Evolutionary conservation across 2,888 invertebrate species (phyloP).

Genomic region (Liposcelis brunnea): DNA sequence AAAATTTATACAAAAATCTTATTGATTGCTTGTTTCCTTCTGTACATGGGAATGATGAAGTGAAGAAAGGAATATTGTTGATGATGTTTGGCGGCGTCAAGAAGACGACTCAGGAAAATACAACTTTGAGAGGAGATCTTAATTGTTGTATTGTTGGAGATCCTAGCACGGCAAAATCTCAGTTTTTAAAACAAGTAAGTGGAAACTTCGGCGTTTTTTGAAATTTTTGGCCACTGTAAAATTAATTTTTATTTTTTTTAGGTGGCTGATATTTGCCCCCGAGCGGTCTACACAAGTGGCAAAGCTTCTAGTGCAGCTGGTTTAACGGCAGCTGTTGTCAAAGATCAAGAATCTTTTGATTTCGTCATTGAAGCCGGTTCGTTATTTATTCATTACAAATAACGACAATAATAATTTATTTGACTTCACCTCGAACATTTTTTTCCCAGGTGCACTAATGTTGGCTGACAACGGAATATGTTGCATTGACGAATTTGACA

Average conservation of each 20-base stretch:
- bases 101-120: slow-evolving; percentile 82
- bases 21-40: slow-evolving; percentile 87
- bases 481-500: slow-evolving; percentile 99
- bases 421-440: too few species aligned
- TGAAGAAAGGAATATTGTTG: slow-evolving; percentile 77
- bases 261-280: slow-evolving; percentile 78
- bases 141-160: slow-evolving; percentile 98
- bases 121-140: slow-evolving; percentile 85
- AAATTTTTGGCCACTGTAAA: background rate
- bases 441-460: slow-evolving; percentile 76
- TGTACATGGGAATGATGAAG: slow-evolving; percentile 92
- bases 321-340: slow-evolving; percentile 94
- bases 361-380: slow-evolving; percentile 94
- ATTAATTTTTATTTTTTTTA: slow-evolving; percentile 18
- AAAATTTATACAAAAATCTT: slow-evolving; percentile 75
- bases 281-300: slow-evolving; percentile 96
- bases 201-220: background rate
- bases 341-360: slow-evolving; percentile 93
- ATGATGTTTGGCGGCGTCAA: slow-evolving; percentile 96
- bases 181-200: slow-evolving; percentile 77
- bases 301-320: slow-evolving; percentile 97
- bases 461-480: slow-evolving; percentile 97
- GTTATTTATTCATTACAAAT: too few species aligned
- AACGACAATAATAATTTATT: too few species aligned
- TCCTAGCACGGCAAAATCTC: slow-evolving; percentile 97